A percentile compares a stretch with the other conserved stretches of the same genome.
Evolutionary conservation across 2,888 invertebrate genomes (phyloP).

Genomic region (Chrysopilus asiliformis): DNA sequence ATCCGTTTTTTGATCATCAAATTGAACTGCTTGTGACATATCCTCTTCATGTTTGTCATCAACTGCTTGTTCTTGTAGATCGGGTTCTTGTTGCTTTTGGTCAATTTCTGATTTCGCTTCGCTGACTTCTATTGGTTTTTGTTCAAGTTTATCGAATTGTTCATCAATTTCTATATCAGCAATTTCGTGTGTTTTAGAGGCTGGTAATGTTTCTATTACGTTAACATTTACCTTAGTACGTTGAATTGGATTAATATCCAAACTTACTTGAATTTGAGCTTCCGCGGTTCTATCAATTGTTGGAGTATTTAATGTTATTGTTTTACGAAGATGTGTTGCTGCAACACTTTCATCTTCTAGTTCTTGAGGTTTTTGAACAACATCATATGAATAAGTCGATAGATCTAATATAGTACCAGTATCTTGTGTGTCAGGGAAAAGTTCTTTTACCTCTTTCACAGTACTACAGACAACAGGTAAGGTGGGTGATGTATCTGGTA

Average conservation of each 20-base stretch:
- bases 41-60: slow-evolving; percentile 14
- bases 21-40: slow-evolving; percentile 19
- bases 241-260: slow-evolving; percentile 16
- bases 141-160: no score
- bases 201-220: slow-evolving; percentile 30
- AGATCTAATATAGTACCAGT: slow-evolving; percentile 28
- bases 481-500: slow-evolving; percentile 6
- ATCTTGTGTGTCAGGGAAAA: slow-evolving; percentile 30
- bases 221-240: slow-evolving; percentile 28
- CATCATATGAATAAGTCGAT: slow-evolving; percentile 28
- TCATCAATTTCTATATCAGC: no score
- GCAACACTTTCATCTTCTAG: no score
- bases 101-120: slow-evolving; percentile 40
- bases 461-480: slow-evolving; percentile 12
- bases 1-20: slow-evolving; percentile 23
- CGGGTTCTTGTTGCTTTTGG: slow-evolving; percentile 51
- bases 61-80: slow-evolving; percentile 39
- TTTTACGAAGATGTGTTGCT: no score
- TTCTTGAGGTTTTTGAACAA: slow-evolving; percentile 10
- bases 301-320: slow-evolving; percentile 28
- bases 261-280: slow-evolving; percentile 26
- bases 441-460: slow-evolving; percentile 15
- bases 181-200: slow-evolving; percentile 13
- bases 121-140: slow-evolving; percentile 27
- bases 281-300: slow-evolving; percentile 33